Percentiles rank a stretch among this genome's conserved stretches.
Conservation (phyloP, 2,113 vertebrate species). For the Hyperoodon ampullatus region DNA sequence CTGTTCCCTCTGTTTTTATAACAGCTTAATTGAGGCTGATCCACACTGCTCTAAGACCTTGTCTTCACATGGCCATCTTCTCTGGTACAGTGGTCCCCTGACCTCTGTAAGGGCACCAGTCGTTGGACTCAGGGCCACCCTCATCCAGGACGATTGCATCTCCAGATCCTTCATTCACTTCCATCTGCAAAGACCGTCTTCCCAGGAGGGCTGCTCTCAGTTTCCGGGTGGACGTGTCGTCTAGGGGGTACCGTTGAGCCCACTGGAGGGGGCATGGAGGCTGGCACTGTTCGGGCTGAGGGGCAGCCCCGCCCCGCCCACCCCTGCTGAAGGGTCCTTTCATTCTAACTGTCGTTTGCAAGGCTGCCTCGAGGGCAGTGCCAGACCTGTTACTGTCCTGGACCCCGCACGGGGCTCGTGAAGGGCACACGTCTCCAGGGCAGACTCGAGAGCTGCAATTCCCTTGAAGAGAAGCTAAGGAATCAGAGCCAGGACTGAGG, state of each 20-base stretch:
- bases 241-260: background rate
- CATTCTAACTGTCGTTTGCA: background rate
- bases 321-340: background rate
- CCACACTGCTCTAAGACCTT: accelerated
- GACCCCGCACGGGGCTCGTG: background rate
- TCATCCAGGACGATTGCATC: accelerated
- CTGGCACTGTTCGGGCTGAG: background rate
- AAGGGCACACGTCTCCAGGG: background rate
- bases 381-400: too few species aligned
- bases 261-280: background rate
- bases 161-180: background rate
- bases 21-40: background rate
- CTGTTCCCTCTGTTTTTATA: too few species aligned
- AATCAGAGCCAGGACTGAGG: background rate
- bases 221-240: background rate
- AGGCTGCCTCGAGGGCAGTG: background rate
- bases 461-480: background rate
- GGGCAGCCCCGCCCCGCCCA: background rate
- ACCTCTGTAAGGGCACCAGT: too few species aligned
- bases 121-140: background rate
- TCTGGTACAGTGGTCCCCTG: background rate
- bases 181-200: background rate
- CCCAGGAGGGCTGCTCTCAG: background rate
- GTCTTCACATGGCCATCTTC: background rate
- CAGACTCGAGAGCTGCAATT: accelerated